Conservation (phyloP, 2,113 vertebrate species). For the Prolemur simus region DNA sequence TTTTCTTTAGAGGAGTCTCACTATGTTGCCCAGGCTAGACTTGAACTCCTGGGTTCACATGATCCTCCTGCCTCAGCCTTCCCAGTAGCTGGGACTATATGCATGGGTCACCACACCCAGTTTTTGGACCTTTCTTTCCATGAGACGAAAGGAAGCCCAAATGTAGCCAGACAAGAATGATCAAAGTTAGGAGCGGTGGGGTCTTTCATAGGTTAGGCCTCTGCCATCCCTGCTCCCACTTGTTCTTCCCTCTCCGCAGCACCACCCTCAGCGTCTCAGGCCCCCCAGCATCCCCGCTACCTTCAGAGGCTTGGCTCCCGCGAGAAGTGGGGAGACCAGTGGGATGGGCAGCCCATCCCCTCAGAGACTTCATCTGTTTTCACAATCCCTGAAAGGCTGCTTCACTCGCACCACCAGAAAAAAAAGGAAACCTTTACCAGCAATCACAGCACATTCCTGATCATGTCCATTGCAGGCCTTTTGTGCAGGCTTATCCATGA, state of each 20-base stretch:
- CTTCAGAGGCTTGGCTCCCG: not conserved
- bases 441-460: not conserved
- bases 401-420: not conserved
- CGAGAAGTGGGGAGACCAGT: not conserved
- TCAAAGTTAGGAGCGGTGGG: not conserved
- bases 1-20: too few relatives aligned
- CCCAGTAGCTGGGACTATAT: too few relatives aligned
- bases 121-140: not conserved
- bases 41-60: too few relatives aligned
- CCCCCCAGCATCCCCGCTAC: not conserved
- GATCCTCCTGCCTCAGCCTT: too few relatives aligned
- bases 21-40: too few relatives aligned
- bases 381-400: not conserved
- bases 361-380: not conserved
- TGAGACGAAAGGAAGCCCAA: not conserved
- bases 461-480: not conserved
- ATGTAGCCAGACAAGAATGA: not conserved
- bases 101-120: not conserved
- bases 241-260: not conserved
- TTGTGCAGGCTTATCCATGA: too few relatives aligned
- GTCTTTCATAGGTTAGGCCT: too few relatives aligned
- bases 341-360: not conserved
- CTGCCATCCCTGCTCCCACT: not conserved
- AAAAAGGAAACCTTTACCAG: not conserved
- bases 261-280: not conserved